Conservation (phyloP, 2,113 vertebrate genomes). For the Perca schrenkii region DNA sequence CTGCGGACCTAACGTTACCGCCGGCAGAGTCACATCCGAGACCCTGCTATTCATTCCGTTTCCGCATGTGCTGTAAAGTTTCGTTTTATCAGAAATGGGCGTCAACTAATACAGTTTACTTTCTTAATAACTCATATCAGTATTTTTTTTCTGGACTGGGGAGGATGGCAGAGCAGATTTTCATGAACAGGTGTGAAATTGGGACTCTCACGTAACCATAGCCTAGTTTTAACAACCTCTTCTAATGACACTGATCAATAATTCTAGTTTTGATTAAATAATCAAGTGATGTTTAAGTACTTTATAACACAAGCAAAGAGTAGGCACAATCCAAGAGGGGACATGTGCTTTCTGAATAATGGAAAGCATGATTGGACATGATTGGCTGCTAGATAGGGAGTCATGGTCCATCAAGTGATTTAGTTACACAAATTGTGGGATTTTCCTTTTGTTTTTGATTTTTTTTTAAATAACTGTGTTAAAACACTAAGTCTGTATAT, state of each 20-base stretch:
- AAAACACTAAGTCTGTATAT: background rate
- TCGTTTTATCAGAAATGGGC: constrained; percentile 81
- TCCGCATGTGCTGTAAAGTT: constrained; percentile 67
- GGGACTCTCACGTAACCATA: background rate
- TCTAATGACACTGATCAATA: background rate
- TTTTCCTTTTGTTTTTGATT: background rate
- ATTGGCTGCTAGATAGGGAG: background rate
- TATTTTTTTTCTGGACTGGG: no score
- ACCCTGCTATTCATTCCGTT: background rate
- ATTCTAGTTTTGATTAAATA: no score
- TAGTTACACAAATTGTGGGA: background rate
- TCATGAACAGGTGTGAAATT: background rate
- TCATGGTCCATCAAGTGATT: background rate
- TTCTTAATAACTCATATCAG: background rate
- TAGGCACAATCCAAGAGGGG: background rate
- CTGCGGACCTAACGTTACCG: background rate
- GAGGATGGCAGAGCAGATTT: no score
- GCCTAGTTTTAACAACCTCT: background rate
- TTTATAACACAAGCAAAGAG: background rate
- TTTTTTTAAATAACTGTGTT: no score
- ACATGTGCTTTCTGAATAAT: background rate
- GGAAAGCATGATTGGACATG: background rate
- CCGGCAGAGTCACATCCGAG: background rate
- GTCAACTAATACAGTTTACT: constrained; percentile 26
- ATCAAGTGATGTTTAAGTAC: background rate